These are phyloP conservation scores for Lycaena phlaeas DNA, from an alignment of 2,888 invertebrate genomes.

Conservation along the genomic window DNA sequence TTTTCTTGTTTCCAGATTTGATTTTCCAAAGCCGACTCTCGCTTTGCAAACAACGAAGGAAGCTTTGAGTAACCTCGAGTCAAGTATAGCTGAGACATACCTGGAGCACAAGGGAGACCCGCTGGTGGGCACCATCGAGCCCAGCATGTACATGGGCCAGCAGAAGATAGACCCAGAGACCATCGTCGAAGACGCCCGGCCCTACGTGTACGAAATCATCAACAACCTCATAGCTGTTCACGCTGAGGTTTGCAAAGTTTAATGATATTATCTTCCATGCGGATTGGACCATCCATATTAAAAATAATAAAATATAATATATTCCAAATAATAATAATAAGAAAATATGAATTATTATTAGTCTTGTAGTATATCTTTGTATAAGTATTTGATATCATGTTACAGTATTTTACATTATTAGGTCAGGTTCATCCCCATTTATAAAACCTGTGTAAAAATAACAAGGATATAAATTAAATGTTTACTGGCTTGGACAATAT, in stretches of 20 bases:
- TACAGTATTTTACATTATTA: no score
- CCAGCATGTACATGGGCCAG: slow-evolving; percentile 93
- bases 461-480: no score
- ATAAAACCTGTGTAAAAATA: no score
- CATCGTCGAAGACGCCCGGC: slow-evolving; percentile 83
- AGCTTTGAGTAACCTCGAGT: slow-evolving; percentile 74
- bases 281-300: no score
- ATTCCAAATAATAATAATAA: no score
- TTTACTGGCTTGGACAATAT: no score
- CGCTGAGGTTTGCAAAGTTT: slow-evolving; percentile 71
- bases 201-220: slow-evolving; percentile 91
- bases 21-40: slow-evolving; percentile 82
- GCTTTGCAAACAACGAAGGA: slow-evolving; percentile 80
- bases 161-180: slow-evolving; percentile 88
- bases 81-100: slow-evolving; percentile 82
- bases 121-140: slow-evolving; percentile 95
- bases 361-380: no score
- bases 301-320: no score
- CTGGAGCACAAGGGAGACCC: slow-evolving; percentile 94
- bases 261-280: no score
- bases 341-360: no score
- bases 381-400: no score
- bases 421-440: no score
- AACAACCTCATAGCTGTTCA: slow-evolving; percentile 87
- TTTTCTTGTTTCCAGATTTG: slow-evolving; percentile 69